phyloP scores from a whole-genome alignment of 2,113 vertebrate genomes.

The Typhlomys cinereus region DNA sequence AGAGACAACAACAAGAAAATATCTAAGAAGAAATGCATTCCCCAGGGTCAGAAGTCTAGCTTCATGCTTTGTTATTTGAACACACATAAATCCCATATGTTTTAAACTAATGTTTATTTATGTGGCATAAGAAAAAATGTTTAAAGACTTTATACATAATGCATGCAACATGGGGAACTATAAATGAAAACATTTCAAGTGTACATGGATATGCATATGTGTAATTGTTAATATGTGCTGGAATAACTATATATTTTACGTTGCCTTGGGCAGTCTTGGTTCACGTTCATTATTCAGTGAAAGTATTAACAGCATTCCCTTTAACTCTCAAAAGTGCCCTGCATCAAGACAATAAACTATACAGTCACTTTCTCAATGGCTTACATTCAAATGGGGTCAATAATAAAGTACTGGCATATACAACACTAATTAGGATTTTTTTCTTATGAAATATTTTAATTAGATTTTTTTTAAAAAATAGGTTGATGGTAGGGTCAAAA shows the following conservation, averaged over 20 bases:
- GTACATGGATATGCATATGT: no score
- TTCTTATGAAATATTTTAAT: conserved; percentile 52
- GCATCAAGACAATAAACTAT: neutral
- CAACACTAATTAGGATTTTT: conserved; percentile 40
- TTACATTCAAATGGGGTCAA: neutral
- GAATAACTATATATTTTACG: neutral
- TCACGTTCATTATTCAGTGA: neutral
- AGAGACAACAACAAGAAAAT: conserved; percentile 33
- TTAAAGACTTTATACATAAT: conserved; percentile 50
- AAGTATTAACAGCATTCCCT: conserved; percentile 6
- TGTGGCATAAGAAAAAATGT: conserved; percentile 33
- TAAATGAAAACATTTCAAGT: conserved; percentile 50
- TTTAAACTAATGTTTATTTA: conserved; percentile 52
- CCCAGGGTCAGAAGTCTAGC: neutral
- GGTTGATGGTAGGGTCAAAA: neutral
- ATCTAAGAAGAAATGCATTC: neutral
- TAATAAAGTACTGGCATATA: conserved; percentile 9
- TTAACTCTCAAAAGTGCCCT: conserved; percentile 19
- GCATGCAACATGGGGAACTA: neutral
- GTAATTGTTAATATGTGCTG: neutral
- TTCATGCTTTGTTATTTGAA: conserved; percentile 33
- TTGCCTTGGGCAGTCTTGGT: neutral
- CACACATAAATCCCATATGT: neutral
- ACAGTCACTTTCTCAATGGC: neutral
- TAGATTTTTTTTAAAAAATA: conserved; percentile 35